Conservation (phyloP, 2,113 vertebrate genomes). For the Percopsis transmontana region DNA sequence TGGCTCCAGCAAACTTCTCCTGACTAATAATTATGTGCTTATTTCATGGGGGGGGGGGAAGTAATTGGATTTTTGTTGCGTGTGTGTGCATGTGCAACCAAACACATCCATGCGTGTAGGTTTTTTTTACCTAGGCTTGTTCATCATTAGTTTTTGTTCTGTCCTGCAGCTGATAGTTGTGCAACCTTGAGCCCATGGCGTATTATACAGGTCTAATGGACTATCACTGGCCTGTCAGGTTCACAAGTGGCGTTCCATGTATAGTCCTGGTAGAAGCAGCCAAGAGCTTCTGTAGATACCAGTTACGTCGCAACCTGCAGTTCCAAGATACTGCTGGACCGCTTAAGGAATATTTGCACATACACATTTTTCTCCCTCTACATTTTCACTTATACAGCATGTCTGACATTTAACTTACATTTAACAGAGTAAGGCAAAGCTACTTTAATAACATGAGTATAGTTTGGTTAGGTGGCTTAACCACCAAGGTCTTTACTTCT, state of each 20-base stretch:
- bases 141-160: not conserved
- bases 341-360: conserved; percentile 34
- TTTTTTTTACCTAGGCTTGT: not conserved
- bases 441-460: conserved; percentile 41
- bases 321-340: conserved; percentile 33
- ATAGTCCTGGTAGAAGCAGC: conserved; percentile 20
- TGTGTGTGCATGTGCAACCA: not conserved
- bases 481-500: conserved; percentile 44
- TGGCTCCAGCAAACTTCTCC: not conserved
- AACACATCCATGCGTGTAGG: not conserved
- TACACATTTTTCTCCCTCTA: conserved; percentile 12
- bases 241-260: conserved; percentile 12
- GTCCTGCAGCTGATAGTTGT: not conserved
- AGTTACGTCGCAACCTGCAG: conserved; percentile 33
- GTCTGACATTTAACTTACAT: conserved; percentile 40
- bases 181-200: conserved; percentile 33
- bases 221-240: conserved; percentile 39
- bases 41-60: no score
- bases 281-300: conserved; percentile 39
- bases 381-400: conserved; percentile 21
- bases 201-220: conserved; percentile 20
- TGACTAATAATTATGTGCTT: not conserved
- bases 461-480: conserved; percentile 59
- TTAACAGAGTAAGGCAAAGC: conserved; percentile 31
- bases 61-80: not conserved